Conservation (phyloP, 2,797 vertebrate species). For the Dermochelys coriacea region DNA sequence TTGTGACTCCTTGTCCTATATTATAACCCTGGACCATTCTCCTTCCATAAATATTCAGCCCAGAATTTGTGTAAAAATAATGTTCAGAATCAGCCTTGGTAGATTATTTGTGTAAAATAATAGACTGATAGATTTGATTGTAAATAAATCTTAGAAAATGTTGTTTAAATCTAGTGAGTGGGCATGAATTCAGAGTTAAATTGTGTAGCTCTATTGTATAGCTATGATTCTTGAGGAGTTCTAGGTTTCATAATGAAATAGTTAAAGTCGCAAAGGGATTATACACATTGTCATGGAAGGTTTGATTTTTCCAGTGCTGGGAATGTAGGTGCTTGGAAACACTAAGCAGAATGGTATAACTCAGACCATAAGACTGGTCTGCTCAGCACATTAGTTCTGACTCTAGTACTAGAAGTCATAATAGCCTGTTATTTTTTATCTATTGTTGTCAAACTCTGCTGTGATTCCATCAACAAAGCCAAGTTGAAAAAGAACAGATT, state of each 20-base stretch:
- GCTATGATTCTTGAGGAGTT: fast-evolving
- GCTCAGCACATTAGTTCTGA: background rate
- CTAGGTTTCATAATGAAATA: background rate
- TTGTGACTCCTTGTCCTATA: background rate
- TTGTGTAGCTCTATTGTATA: fast-evolving
- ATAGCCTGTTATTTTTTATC: conserved; percentile 46
- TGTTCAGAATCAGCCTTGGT: background rate
- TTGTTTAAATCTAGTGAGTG: fast-evolving
- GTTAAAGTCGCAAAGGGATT: background rate
- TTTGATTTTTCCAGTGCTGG: conserved; percentile 6
- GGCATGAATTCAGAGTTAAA: fast-evolving
- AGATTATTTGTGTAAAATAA: background rate
- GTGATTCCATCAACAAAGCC: conserved; percentile 51
- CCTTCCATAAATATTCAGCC: background rate
- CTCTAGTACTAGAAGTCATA: conserved; percentile 7
- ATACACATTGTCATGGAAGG: fast-evolving
- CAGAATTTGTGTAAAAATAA: background rate
- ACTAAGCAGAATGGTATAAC: background rate
- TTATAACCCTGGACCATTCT: background rate
- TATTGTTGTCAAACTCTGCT: conserved; percentile 50
- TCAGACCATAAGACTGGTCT: background rate
- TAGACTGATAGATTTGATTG: background rate
- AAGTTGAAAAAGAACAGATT: conserved; percentile 74
- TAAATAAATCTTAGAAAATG: fast-evolving
- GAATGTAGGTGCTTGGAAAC: conserved; percentile 49